Evolutionary conservation across 2,797 vertebrate species (phyloP).

Genomic region (Enteromius fasciolatus): DNA sequence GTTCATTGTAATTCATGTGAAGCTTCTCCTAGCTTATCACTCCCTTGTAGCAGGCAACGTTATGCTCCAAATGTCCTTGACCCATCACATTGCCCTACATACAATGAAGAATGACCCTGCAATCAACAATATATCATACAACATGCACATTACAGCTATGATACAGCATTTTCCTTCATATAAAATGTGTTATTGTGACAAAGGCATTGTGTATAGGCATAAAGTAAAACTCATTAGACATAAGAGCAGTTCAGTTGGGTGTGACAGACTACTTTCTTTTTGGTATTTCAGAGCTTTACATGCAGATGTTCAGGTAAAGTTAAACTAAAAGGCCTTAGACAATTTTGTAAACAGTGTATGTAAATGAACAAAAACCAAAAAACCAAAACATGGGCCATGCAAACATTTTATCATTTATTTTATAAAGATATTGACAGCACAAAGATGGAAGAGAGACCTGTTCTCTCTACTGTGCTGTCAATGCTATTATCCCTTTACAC

Average conservation of each 20-base stretch:
- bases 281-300: constrained; percentile 20
- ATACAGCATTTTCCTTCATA: constrained; percentile 17
- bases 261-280: neutral
- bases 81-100: constrained; percentile 13
- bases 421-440: neutral
- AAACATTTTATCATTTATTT: constrained; percentile 7
- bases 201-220: constrained; percentile 43
- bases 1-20: constrained; percentile 21
- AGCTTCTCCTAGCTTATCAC: constrained; percentile 23
- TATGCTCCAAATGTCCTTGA: constrained; percentile 17
- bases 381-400: neutral
- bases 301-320: constrained; percentile 17
- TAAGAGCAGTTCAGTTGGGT: constrained; percentile 9
- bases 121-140: constrained; percentile 32
- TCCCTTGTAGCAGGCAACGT: neutral
- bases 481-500: neutral
- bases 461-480: neutral
- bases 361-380: neutral
- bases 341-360: constrained; percentile 4
- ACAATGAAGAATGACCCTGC: constrained; percentile 28
- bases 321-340: constrained; percentile 8
- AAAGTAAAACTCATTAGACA: constrained; percentile 14
- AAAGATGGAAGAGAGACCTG: neutral
- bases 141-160: constrained; percentile 47
- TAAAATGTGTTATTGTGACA: constrained; percentile 32